Evolutionary conservation across 2,113 vertebrate genomes (phyloP).

Genomic region (Cinclus cinclus): DNA sequence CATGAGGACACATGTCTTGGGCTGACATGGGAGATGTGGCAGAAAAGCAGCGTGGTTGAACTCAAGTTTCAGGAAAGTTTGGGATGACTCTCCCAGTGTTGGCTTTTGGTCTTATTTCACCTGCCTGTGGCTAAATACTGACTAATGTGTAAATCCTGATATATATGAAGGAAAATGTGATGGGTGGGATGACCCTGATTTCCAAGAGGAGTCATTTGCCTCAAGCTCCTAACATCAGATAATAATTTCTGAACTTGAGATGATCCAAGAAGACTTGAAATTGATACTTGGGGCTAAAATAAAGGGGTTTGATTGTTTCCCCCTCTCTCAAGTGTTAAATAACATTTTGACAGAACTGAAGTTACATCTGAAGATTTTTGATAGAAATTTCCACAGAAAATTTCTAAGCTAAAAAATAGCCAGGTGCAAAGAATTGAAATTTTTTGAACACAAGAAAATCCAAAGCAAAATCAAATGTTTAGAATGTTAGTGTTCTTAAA

Average conservation of each 20-base stretch:
- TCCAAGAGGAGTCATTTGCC: conserved; percentile 34
- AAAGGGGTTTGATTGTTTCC: conserved; percentile 10
- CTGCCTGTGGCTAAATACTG: not conserved
- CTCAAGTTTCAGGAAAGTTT: not conserved
- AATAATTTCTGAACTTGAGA: conserved; percentile 17
- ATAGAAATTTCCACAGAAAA: not conserved
- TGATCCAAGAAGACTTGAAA: conserved; percentile 44
- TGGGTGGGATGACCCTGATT: not conserved
- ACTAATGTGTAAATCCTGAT: conserved; percentile 7
- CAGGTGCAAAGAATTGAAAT: not conserved
- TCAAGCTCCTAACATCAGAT: conserved; percentile 5
- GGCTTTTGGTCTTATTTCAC: conserved; percentile 13
- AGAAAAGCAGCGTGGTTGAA: not conserved
- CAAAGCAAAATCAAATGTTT: not conserved
- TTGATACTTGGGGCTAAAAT: conserved; percentile 19
- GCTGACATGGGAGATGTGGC: accelerated
- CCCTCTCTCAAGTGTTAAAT: not conserved
- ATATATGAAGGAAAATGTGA: not conserved
- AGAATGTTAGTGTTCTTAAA: too few relatives aligned
- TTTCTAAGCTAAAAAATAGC: not conserved
- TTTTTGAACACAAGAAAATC: not conserved
- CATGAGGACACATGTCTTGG: not conserved
- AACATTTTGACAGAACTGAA: not conserved
- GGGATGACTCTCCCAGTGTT: not conserved
- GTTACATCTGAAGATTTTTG: not conserved